Evolutionary conservation across 2,888 invertebrate species (phyloP).

Genomic region (Lomographa bimaculata): DNA sequence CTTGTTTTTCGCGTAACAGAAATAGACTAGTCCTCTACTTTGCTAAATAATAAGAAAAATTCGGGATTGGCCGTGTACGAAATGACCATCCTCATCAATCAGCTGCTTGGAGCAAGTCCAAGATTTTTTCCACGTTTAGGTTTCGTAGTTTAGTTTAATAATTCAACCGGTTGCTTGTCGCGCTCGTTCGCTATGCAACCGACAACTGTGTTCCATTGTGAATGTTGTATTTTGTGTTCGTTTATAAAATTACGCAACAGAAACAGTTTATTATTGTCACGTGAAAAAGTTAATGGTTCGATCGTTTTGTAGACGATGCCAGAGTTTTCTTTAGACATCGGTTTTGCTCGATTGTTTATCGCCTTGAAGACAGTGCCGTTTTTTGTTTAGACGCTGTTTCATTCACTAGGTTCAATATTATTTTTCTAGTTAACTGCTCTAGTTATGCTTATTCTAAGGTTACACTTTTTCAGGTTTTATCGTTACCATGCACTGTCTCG

Average conservation of each 20-base stretch:
- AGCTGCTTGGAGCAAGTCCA: slow-evolving; percentile 80
- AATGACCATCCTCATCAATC: slow-evolving; percentile 84
- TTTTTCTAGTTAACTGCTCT: neutral
- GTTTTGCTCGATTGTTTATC: slow-evolving; percentile 16
- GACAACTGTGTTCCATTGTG: slow-evolving; percentile 34
- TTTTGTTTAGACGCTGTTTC: slow-evolving; percentile 11
- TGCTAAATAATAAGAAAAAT: slow-evolving; percentile 83
- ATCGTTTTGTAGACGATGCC: slow-evolving; percentile 24
- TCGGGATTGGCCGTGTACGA: slow-evolving; percentile 82
- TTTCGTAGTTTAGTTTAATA: slow-evolving; percentile 78
- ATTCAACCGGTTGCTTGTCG: slow-evolving; percentile 67
- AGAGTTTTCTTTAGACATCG: slow-evolving; percentile 21
- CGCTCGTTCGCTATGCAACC: slow-evolving; percentile 42
- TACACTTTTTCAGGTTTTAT: neutral
- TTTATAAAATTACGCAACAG: slow-evolving; percentile 21
- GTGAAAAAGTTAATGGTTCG: slow-evolving; percentile 26
- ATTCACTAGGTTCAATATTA: slow-evolving; percentile 9
- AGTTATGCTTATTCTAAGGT: too few species aligned
- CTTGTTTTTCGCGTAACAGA: slow-evolving; percentile 79
- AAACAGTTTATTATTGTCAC: slow-evolving; percentile 26
- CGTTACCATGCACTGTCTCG: neutral
- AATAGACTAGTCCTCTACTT: slow-evolving; percentile 80
- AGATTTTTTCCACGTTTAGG: slow-evolving; percentile 83
- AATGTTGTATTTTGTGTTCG: slow-evolving; percentile 25
- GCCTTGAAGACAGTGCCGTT: slow-evolving; percentile 13